Evolutionary conservation across 1,140 invertebrate genomes (phyloP).

Genomic region (Drosophila sucinea): DNA sequence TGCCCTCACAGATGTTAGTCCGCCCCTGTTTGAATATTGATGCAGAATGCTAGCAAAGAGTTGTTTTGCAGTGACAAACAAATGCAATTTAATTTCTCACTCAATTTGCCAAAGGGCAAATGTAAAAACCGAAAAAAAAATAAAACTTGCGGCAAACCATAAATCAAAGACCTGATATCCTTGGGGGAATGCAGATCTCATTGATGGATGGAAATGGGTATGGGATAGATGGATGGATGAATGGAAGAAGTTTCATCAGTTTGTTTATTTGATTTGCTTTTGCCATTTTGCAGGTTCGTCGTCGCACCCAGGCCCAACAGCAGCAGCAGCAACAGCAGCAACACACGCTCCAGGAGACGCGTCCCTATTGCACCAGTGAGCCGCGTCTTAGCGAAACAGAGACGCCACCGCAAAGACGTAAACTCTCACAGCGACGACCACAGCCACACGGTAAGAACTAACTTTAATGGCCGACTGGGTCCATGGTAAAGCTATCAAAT

Average conservation of each 20-base stretch:
- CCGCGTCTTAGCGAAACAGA: conserved; percentile 81
- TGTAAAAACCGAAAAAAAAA: conserved; percentile 1
- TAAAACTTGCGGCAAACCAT: conserved; percentile 43
- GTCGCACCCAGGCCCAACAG: conserved; percentile 73
- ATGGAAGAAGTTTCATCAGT: not conserved
- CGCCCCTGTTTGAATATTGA: not conserved
- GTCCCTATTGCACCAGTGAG: conserved; percentile 81
- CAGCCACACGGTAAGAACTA: conserved; percentile 79
- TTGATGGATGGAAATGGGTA: conserved; percentile 17
- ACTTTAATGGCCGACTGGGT: conserved; percentile 47
- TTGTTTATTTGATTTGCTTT: conserved; percentile 2
- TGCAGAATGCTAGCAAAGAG: conserved; percentile 59
- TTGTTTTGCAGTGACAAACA: conserved; percentile 68
- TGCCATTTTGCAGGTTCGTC: conserved; percentile 64
- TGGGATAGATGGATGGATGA: not conserved
- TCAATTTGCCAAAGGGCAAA: conserved; percentile 39
- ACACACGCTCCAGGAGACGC: conserved; percentile 73
- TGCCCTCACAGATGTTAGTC: not conserved
- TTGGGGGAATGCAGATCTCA: conserved; percentile 7
- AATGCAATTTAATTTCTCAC: conserved; percentile 71
- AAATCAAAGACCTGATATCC: conserved; percentile 54
- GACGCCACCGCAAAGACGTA: conserved; percentile 81
- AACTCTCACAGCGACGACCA: conserved; percentile 84
- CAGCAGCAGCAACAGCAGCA: conserved; percentile 78
- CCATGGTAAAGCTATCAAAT: conserved; percentile 50